These are phyloP conservation scores for Synaphobranchus kaupii DNA, from an alignment of 2,797 vertebrate species.

Conservation along the genomic window DNA sequence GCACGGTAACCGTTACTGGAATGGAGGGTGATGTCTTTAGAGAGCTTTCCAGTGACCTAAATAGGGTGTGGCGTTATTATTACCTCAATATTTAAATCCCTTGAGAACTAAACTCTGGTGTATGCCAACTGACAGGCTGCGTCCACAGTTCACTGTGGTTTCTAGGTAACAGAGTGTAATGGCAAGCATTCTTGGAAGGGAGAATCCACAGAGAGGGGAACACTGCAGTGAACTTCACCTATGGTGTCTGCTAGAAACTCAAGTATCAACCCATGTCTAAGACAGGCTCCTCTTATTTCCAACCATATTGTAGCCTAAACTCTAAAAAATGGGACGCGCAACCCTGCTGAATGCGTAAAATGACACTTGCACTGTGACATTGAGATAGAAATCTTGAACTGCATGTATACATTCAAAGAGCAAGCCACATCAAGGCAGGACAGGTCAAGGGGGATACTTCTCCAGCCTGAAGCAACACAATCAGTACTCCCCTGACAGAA, in stretches of 20 bases:
- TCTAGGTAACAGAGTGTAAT: constrained; percentile 21
- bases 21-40: neutral
- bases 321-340: neutral
- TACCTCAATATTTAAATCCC: neutral
- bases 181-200: constrained; percentile 12
- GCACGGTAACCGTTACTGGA: neutral
- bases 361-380: neutral
- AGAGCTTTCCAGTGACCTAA: neutral
- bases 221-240: neutral
- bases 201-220: constrained; percentile 24
- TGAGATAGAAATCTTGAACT: neutral
- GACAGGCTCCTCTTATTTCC: neutral
- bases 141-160: neutral
- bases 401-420: neutral
- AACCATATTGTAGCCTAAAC: neutral
- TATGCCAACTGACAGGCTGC: constrained; percentile 3
- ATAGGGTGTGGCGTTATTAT: constrained; percentile 1
- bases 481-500: neutral
- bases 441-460: neutral
- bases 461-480: neutral
- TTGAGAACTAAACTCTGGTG: neutral
- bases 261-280: neutral
- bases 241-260: neutral
- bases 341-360: neutral
- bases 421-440: neutral